A percentile compares a stretch with the other conserved stretches of the same genome.
Conservation (phyloP, 92 coral and sea anemone species). For the Epizoanthus illoricatus region DNA sequence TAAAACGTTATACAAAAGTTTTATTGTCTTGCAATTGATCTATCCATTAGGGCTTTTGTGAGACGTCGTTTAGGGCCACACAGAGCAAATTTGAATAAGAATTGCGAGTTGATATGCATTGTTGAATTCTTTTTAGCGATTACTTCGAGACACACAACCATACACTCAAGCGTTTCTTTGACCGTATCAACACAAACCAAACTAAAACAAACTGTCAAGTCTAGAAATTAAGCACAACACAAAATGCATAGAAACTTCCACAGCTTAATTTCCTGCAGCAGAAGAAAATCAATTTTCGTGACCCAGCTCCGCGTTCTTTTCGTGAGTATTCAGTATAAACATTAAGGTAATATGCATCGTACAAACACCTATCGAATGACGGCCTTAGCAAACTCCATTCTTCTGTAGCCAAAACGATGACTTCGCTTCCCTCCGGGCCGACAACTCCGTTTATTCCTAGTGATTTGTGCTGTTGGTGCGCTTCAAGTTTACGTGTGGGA, state of each 20-base stretch:
- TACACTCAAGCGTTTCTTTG: constrained; percentile 53
- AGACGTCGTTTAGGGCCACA: constrained; percentile 77
- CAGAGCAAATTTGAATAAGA: constrained; percentile 96
- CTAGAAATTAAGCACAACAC: constrained; percentile 20
- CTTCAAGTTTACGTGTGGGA: constrained; percentile 7
- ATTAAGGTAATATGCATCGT: constrained; percentile 69
- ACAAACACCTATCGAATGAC: constrained; percentile 77
- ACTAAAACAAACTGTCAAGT: constrained; percentile 31
- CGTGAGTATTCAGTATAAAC: constrained; percentile 80
- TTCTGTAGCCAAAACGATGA: constrained; percentile 51
- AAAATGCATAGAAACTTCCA: constrained; percentile 8
- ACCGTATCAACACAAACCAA: constrained; percentile 45
- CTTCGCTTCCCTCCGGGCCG: constrained; percentile 7
- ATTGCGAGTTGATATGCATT: constrained; percentile 81
- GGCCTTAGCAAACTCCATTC: constrained; percentile 59
- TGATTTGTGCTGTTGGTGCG: neutral
- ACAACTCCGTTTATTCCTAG: constrained; percentile 14
- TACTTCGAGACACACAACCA: constrained; percentile 75
- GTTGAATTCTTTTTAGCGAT: constrained; percentile 88
- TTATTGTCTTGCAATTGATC: constrained; percentile 74
- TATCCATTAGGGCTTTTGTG: constrained; percentile 78
- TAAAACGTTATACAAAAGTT: constrained; percentile 70
- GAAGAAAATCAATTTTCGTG: constrained; percentile 69
- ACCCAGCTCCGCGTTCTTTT: constrained; percentile 58
- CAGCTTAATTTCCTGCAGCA: constrained; percentile 28